Evolutionary conservation across 2,113 vertebrate species (phyloP).

Genomic region (Gasterosteus nipponicus): DNA sequence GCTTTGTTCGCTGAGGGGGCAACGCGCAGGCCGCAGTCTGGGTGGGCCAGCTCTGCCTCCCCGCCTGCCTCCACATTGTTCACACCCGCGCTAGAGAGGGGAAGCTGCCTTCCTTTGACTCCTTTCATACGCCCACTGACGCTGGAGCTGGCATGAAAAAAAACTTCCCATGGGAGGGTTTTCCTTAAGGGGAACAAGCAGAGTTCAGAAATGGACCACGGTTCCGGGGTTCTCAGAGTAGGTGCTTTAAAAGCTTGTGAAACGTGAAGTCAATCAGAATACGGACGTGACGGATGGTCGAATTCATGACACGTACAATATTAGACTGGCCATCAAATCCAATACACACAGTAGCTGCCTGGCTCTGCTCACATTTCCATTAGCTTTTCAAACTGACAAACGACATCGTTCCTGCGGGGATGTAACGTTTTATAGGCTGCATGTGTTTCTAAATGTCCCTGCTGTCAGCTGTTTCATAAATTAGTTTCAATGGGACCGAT

Average conservation of each 20-base stretch:
- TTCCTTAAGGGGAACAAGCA: neutral
- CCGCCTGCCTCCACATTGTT: conserved; percentile 62
- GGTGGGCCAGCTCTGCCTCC: conserved; percentile 76
- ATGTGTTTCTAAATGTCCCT: conserved; percentile 39
- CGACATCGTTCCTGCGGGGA: conserved; percentile 58
- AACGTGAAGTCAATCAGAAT: conserved; percentile 32
- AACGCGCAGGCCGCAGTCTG: conserved; percentile 76
- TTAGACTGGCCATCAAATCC: conserved; percentile 52
- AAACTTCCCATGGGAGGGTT: too few relatives aligned
- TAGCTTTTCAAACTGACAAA: conserved; percentile 58
- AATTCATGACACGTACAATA: conserved; percentile 53
- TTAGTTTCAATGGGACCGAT: conserved; percentile 50
- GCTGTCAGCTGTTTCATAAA: conserved; percentile 58
- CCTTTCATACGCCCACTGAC: conserved; percentile 58
- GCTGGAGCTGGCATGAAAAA: conserved; percentile 28
- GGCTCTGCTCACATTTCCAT: conserved; percentile 60
- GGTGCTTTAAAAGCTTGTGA: neutral
- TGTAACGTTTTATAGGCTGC: conserved; percentile 63
- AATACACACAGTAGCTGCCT: conserved; percentile 40
- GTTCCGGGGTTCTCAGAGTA: conserved; percentile 1
- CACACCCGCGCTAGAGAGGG: conserved; percentile 31
- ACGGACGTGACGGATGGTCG: conserved; percentile 35
- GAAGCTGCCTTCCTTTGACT: conserved; percentile 41
- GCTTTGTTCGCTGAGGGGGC: conserved; percentile 75
- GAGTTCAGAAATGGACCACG: neutral